Percentiles rank a stretch among this genome's conserved stretches.
phyloP scores from a whole-genome alignment of 2,888 invertebrate genomes.

The Drosophila conformis region DNA sequence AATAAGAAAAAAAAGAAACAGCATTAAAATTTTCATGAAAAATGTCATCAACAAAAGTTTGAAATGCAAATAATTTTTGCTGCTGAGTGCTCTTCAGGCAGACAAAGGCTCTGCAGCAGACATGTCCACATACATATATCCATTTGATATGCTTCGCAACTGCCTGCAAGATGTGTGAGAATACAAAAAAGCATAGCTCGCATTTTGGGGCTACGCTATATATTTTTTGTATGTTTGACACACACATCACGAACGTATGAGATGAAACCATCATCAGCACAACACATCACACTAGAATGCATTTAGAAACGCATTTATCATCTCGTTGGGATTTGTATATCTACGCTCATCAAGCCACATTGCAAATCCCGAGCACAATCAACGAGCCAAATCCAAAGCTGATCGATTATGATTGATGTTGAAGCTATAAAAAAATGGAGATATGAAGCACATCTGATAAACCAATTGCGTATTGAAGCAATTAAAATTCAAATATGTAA shows the following conservation, averaged over 20 bases:
- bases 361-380: slow-evolving; percentile 48
- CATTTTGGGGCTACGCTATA: slow-evolving; percentile 51
- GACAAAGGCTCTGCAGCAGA: slow-evolving; percentile 59
- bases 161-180: slow-evolving; percentile 26
- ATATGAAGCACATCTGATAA: slow-evolving; percentile 8
- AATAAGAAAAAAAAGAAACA: slow-evolving; percentile 37
- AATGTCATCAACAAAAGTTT: slow-evolving; percentile 81
- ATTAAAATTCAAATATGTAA: slow-evolving; percentile 75
- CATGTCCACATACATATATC: slow-evolving; percentile 45
- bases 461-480: slow-evolving; percentile 32
- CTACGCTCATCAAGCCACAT: slow-evolving; percentile 17
- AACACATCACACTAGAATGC: slow-evolving; percentile 68
- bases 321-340: slow-evolving; percentile 61
- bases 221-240: slow-evolving; percentile 28
- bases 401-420: slow-evolving; percentile 83
- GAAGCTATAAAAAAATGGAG: slow-evolving; percentile 2
- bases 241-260: slow-evolving; percentile 48
- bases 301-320: slow-evolving; percentile 80
- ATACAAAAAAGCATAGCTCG: slow-evolving; percentile 46
- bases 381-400: slow-evolving; percentile 57
- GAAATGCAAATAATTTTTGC: slow-evolving; percentile 75
- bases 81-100: slow-evolving; percentile 69
- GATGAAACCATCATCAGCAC: slow-evolving; percentile 33
- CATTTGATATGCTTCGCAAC: slow-evolving; percentile 59
- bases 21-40: slow-evolving; percentile 81